Evolutionary conservation across 2,113 vertebrate species (phyloP), one percentile per base, ranked within the genome.

Genomic region (Rhabdomys dilectus): DNA sequence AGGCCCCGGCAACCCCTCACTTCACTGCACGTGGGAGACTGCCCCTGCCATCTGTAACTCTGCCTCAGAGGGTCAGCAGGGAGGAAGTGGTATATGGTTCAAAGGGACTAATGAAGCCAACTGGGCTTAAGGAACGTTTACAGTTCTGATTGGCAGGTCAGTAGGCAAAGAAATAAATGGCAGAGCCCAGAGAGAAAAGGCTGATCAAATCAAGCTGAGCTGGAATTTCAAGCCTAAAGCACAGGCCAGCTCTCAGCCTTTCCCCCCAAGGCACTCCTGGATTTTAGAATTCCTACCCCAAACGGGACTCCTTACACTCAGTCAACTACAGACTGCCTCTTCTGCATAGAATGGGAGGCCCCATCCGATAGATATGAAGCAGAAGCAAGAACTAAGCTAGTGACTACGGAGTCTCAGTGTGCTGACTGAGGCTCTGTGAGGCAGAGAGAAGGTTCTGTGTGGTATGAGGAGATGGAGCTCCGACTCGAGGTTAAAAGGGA

Each of bases 381-480:
- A 4, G 0, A 3, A 72, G n/a, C 17, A 4, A 0, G 4, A 4
- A 26, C 15, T 4, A 2, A 3, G 6, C 0, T 0, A n/a, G 81
- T 9, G 6, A 34, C 8, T 53, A 39, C 0, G 62, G 73, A n/a
- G 86, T 45, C 56, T 7, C 36, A 45, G 34, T 16, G 75, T 10
- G 39, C 0, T 0, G n/a, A 3, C 26, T 0, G 48, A 13, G 17
- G 45, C 29, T 48, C 75, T 48, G 82, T 2, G 45, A 85, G n/a
- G 58, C 68, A 76, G 36, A 0, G 1, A 56, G 73, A 72, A 80
- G 26, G 77, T 48, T 17, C 42, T 31, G 7, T 3, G 7, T 19
- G 13, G 13, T 26, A 0, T 68, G 8, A 58, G 34, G 85, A n/a
- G 4, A 88, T 29, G n/a, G 68, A 42, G 36, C 15, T 88, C 87